A percentile compares a stretch with the other conserved stretches of the same genome.
Evolutionary conservation across 2,888 invertebrate species (phyloP).

Genomic region (Stenurella melanura): DNA sequence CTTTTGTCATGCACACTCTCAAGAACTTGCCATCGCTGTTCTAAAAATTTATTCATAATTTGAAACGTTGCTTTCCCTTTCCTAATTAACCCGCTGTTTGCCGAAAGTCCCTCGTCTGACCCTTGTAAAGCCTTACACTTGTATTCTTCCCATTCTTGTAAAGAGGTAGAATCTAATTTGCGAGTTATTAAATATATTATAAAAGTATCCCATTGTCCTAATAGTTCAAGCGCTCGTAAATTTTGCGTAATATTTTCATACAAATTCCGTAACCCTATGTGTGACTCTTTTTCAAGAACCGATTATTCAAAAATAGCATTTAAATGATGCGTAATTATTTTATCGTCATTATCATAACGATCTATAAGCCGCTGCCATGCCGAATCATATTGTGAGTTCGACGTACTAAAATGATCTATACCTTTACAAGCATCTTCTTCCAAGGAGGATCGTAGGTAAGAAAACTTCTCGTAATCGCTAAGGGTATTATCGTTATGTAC

Average conservation of each 20-base stretch:
- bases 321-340: no score
- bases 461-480: constrained; percentile 5
- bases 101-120: constrained; percentile 9
- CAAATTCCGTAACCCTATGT: constrained; percentile 46
- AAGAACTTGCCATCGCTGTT: background rate
- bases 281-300: no score
- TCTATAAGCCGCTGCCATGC: constrained; percentile 55
- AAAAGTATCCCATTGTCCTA: no score
- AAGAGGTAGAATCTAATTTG: no score
- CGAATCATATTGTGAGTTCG: constrained; percentile 48
- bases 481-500: constrained; percentile 7
- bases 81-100: constrained; percentile 18
- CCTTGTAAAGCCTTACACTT: background rate
- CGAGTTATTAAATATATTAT: no score
- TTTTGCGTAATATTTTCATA: constrained; percentile 44
- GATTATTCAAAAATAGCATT: no score
- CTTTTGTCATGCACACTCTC: no score
- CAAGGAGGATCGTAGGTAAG: no score
- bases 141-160: constrained; percentile 44
- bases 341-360: constrained; percentile 52
- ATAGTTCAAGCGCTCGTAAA: constrained; percentile 41
- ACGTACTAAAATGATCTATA: constrained; percentile 48
- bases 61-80: background rate
- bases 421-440: constrained; percentile 45
- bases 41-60: background rate